These are phyloP conservation scores for Pseudonaja textilis DNA, from an alignment of 2,113 vertebrate genomes.

Conservation along the genomic window DNA sequence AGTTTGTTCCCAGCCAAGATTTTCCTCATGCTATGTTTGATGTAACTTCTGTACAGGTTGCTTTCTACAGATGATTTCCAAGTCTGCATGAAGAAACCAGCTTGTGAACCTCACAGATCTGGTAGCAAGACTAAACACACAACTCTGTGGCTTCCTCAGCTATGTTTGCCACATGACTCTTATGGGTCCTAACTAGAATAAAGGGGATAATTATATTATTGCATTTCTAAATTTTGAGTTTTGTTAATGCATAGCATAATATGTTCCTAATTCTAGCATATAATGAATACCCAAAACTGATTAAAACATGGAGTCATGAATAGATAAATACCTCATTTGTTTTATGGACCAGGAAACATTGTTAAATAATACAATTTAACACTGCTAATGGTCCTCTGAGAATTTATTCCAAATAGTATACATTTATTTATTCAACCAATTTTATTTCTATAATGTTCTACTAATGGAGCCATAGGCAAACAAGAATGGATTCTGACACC, in stretches of 20 bases:
- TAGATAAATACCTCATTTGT: not conserved
- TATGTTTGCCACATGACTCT: not conserved
- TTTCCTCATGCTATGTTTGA: not conserved
- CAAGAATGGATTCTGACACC: not conserved
- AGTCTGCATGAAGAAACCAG: not conserved
- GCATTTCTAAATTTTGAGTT: not conserved
- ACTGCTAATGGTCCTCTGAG: not conserved
- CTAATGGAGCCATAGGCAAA: not conserved
- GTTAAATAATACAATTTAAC: not conserved
- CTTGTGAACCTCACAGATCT: not conserved
- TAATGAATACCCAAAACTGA: not conserved
- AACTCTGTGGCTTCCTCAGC: too few relatives aligned
- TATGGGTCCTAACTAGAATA: not conserved
- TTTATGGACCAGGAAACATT: not conserved
- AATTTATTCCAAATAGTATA: not conserved
- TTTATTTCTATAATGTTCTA: not conserved
- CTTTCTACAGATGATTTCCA: not conserved
- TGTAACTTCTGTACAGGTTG: not conserved
- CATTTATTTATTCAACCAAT: not conserved
- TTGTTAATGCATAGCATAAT: not conserved
- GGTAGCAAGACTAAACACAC: not conserved
- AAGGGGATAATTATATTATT: not conserved
- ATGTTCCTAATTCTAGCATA: not conserved
- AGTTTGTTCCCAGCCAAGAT: not conserved
- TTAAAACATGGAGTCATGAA: not conserved